A percentile compares a stretch with the other conserved stretches of the same genome.
Conservation (phyloP, 1,140 invertebrate species). For the Drosophila fuyamai region DNA sequence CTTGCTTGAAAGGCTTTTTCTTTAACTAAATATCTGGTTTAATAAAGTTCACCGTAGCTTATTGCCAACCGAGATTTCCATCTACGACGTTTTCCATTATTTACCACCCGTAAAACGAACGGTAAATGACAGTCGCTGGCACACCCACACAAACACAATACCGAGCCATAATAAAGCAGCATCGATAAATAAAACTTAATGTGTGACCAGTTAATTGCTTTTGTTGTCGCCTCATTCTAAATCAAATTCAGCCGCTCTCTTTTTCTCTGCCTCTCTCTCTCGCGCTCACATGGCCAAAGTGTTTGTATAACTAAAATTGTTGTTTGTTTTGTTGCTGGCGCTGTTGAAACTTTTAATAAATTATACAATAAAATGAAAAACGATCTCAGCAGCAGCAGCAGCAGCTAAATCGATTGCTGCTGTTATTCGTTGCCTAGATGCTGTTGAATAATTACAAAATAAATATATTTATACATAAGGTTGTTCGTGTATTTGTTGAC, state of each 20-base stretch:
- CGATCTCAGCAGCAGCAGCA: constrained; percentile 41
- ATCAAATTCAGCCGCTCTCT: constrained; percentile 54
- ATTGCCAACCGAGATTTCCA: constrained; percentile 15
- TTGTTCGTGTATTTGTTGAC: constrained; percentile 52
- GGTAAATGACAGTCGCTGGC: constrained; percentile 40
- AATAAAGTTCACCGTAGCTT: constrained; percentile 4
- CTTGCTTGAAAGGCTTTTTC: too few relatives aligned
- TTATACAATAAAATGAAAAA: constrained; percentile 78
- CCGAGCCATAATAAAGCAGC: constrained; percentile 44
- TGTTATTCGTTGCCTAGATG: constrained; percentile 30
- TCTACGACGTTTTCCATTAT: constrained; percentile 34
- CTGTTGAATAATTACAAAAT: constrained; percentile 79
- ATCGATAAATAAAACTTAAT: constrained; percentile 76
- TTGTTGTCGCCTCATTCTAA: constrained; percentile 68
- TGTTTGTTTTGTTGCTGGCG: constrained; percentile 38
- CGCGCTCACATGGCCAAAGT: constrained; percentile 53
- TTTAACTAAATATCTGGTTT: too few relatives aligned
- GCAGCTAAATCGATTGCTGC: constrained; percentile 61
- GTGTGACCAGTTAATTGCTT: constrained; percentile 72
- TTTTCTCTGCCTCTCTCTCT: constrained; percentile 6
- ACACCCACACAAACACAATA: constrained; percentile 33
- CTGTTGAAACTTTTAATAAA: constrained; percentile 76
- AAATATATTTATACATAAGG: constrained; percentile 51
- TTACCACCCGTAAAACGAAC: constrained; percentile 39
- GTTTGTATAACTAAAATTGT: constrained; percentile 74